phyloP scores from a whole-genome alignment of 1,140 invertebrate genomes.

The Periplaneta americana region DNA sequence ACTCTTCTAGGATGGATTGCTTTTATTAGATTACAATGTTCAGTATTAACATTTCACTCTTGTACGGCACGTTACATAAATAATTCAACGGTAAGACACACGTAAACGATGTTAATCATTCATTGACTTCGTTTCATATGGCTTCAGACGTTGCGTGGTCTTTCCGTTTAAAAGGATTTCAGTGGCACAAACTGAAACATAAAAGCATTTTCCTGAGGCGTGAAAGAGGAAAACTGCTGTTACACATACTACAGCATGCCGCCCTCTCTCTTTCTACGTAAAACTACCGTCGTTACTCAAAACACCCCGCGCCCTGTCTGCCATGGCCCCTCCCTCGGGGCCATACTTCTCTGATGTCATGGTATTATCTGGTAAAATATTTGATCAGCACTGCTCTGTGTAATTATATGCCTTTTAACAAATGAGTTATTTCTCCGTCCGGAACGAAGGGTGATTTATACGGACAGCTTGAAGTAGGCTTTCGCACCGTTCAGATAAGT shows the following conservation, averaged over 20 bases:
- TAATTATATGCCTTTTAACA: slow-evolving; percentile 18
- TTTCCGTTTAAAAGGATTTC: background rate
- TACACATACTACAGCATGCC: background rate
- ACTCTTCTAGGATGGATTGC: no score
- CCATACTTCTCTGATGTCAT: slow-evolving; percentile 3
- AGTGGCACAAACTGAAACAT: background rate
- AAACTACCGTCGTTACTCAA: background rate
- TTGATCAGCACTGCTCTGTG: slow-evolving; percentile 12
- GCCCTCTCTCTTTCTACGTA: background rate
- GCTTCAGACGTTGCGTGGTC: background rate
- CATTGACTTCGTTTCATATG: background rate
- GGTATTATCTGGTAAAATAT: slow-evolving; percentile 15
- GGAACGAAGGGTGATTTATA: slow-evolving; percentile 8
- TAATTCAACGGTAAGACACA: no score
- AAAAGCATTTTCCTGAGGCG: background rate
- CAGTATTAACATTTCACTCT: no score
- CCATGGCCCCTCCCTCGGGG: background rate
- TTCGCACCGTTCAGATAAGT: slow-evolving; percentile 12
- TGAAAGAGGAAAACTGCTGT: background rate
- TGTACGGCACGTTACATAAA: no score
- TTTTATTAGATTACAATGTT: no score
- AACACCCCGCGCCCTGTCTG: background rate
- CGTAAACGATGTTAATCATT: background rate
- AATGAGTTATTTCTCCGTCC: slow-evolving; percentile 14
- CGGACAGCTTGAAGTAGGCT: slow-evolving; percentile 5